A percentile compares a stretch with the other conserved stretches of the same genome.
Evolutionary conservation across 1,140 invertebrate species (phyloP).

Genomic region (Macrobrachium rosenbergii): DNA sequence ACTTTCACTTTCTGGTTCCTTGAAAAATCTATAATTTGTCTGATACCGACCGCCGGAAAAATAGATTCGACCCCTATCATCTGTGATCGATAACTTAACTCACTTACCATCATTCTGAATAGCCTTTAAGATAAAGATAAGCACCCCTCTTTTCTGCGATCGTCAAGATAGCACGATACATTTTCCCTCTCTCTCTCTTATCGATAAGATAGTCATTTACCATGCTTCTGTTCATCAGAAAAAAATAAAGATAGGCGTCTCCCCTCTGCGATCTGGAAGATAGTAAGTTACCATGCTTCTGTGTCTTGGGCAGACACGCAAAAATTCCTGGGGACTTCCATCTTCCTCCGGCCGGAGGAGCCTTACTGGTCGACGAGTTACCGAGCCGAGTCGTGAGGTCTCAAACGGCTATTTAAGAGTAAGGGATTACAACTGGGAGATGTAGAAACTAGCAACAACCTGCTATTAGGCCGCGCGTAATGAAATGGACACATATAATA

Average conservation of each 20-base stretch:
- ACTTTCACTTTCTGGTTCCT: too few species aligned
- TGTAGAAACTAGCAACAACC: conserved; percentile 57
- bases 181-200: background rate
- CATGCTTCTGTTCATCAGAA: background rate
- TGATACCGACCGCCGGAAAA: too few species aligned
- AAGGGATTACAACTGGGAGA: conserved; percentile 55
- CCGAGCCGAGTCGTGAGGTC: conserved; percentile 53
- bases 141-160: too few species aligned
- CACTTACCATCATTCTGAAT: too few species aligned
- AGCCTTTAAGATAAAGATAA: too few species aligned
- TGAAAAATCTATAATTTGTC: too few species aligned
- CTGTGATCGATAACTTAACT: too few species aligned
- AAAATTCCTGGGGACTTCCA: background rate
- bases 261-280: too few species aligned
- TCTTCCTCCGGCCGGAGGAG: background rate
- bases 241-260: too few species aligned
- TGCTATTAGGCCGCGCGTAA: conserved; percentile 55
- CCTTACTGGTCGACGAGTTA: conserved; percentile 41
- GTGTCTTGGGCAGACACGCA: too few species aligned
- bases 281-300: too few species aligned
- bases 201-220: background rate
- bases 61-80: too few species aligned
- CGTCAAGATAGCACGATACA: background rate
- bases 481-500: conserved; percentile 63
- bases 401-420: conserved; percentile 60